Base-by-base conservation (phyloP, 2,888 invertebrate genomes). In the Metellina segmentata region DNA sequence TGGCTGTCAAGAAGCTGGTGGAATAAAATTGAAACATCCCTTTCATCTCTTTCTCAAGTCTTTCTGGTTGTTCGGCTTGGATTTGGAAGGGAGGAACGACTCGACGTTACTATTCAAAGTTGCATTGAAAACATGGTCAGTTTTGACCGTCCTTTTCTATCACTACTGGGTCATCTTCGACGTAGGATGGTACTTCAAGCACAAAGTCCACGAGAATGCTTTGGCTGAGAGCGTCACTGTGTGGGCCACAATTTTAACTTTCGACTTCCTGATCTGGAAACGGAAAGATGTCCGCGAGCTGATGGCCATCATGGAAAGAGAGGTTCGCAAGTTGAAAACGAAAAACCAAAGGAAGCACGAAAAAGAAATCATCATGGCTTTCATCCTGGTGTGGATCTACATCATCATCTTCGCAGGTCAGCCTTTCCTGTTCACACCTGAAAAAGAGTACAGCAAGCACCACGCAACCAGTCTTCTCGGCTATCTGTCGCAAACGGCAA, bases 251-350 rank as follows among this genome's bases (percentile, higher is more conserved):
- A 61, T 75, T 51, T 5, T 77, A 5, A 75, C 85, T 0, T 85
- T 75, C 61, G 85, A 85, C 53, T 52, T 85, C 8, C 16, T 85
- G n/a, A 5, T 85, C 8, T 69, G 75, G 77, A 85, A 85, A n/a
- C 13, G 74, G 19, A 53, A 75, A 53, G 61, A 48, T 16, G 34
- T 77, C 7, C 61, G 48, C 1, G 49, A 75, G 48, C 34, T 85
- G n/a, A 77, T 85, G 85, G 48, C 34, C 20, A 34, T 85, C n/a
- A 48, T 85, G 6, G n/a, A 69, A 61, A n/a, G 8, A n/a, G 85
- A 85, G 48, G 53, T 75, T 16, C 34, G n/a, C 6, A 49, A 61
- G n/a, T 9, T 85, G 9, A 48, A 34, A 6, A 19, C n/a, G 6
- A 74, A 69, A n/a, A n/a, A 51, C 11, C 34, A n/a, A 19, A 77